Base-by-base conservation (phyloP, 1,140 invertebrate genomes). In the Cyclina sinensis region DNA sequence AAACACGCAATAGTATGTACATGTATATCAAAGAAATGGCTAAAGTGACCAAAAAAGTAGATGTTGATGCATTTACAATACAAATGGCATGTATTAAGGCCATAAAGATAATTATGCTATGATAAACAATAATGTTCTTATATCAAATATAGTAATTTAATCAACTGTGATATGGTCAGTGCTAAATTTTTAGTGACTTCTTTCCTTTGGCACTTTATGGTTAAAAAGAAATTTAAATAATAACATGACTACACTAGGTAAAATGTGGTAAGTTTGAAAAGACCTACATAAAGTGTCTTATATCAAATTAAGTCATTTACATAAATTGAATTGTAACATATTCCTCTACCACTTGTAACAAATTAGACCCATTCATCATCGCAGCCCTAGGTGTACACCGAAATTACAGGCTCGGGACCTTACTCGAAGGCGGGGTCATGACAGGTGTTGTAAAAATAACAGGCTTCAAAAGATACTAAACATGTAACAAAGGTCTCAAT, bases 321-420 rank as follows among this genome's bases (percentile, higher is more conserved):
- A 76, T 76, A 76, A 76, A 76, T 48, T 54, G 74, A 78, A 78
- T 78, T 46, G 46, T 32, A 78, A 51, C 74, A 78, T 78, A 78
- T 78, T 78, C 39, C 27, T 35, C 14, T 51, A 30, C 43, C 35
- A 78, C 46, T 35, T 51, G 74, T 78, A 48, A 35, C 46, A 78
- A 78, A 78, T 78, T 78, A 54, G 43, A 9, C 12, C 48, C 48
- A 78, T 78, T 78, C 46, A 78, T 78, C 74, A 78, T 35, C 54
- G 27, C 7, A 35, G n/a, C 74, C 27, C 14, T 54, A 54, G 27
- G 74, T 11, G 30, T 35, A 78, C 46, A 32, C 3, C 30, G 48
- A 51, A 78, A 78, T 78, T 78, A 78, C 46, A 78, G 48, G 30
- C 43, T 37, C 70, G 43, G 21, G 18, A 7, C 74, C 16, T 51